These are phyloP conservation scores for Pentalonia nigronervosa DNA, from an alignment of 1,140 invertebrate species.

Conservation along the genomic window DNA sequence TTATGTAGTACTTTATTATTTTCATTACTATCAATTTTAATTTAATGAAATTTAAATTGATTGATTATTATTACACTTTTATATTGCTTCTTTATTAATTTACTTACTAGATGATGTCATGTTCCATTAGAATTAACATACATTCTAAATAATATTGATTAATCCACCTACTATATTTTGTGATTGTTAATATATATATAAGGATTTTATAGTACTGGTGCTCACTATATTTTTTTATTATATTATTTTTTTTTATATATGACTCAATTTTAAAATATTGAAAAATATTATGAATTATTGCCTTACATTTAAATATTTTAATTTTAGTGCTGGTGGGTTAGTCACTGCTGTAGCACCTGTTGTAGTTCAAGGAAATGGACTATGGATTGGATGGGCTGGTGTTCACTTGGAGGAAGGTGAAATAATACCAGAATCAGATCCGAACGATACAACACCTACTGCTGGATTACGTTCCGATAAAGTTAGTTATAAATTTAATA, in stretches of 20 bases:
- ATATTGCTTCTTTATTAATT: neutral
- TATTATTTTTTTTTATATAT: neutral
- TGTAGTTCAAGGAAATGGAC: conserved; percentile 80
- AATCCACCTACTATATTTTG: neutral
- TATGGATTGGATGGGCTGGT: conserved; percentile 91
- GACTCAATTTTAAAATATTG: neutral
- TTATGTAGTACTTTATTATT: too few species aligned
- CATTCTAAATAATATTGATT: too few species aligned
- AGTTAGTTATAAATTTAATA: conserved; percentile 66
- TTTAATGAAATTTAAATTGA: neutral
- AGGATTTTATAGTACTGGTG: neutral
- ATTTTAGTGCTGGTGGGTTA: conserved; percentile 80
- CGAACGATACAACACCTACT: conserved; percentile 82
- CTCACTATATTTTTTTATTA: neutral
- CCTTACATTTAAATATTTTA: neutral
- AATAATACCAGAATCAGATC: conserved; percentile 87
- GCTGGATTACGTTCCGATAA: conserved; percentile 82
- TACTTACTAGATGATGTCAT: neutral
- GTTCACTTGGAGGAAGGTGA: conserved; percentile 76
- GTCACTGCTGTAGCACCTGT: conserved; percentile 90
- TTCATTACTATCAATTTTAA: too few species aligned
- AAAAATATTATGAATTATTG: neutral
- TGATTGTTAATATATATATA: neutral
- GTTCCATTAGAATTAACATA: too few species aligned
- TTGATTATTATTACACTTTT: neutral